phyloP scores from a whole-genome alignment of 2,113 vertebrate species.

The Syngnathus floridae region DNA sequence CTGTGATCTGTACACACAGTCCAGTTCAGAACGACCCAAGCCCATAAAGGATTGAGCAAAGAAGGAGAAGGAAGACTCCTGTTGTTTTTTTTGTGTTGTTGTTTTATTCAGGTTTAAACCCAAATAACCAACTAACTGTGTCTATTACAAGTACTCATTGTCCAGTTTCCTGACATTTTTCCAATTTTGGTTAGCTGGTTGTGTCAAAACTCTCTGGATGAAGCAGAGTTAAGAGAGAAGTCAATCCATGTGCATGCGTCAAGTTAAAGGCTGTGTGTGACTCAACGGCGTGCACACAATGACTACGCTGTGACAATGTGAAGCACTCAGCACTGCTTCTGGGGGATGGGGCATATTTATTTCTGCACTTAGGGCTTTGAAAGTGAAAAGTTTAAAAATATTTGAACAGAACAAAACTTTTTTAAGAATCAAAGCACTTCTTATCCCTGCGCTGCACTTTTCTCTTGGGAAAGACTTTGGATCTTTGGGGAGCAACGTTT shows the following conservation, averaged over 20 bases:
- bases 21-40: conserved; percentile 17
- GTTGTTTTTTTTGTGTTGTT: background rate
- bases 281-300: conserved; percentile 17
- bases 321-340: conserved; percentile 33
- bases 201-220: conserved; percentile 37
- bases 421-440: background rate
- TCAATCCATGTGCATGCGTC: conserved; percentile 18
- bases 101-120: background rate
- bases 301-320: conserved; percentile 17
- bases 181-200: conserved; percentile 38
- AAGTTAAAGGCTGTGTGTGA: conserved; percentile 37
- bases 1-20: conserved; percentile 47
- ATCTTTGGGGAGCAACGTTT: background rate
- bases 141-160: background rate
- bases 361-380: conserved; percentile 10
- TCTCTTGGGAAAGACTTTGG: background rate
- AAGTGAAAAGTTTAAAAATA: conserved; percentile 3
- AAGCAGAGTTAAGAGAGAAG: conserved; percentile 20
- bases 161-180: conserved; percentile 18
- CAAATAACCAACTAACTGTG: background rate
- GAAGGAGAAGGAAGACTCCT: conserved; percentile 10
- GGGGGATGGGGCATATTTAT: conserved; percentile 6
- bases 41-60: conserved; percentile 16
- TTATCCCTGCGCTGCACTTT: background rate
- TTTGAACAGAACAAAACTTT: background rate